Evolutionary conservation across 1,140 invertebrate species (phyloP), one percentile per base, ranked within the genome.

Genomic region (Drosophila ercepeae): DNA sequence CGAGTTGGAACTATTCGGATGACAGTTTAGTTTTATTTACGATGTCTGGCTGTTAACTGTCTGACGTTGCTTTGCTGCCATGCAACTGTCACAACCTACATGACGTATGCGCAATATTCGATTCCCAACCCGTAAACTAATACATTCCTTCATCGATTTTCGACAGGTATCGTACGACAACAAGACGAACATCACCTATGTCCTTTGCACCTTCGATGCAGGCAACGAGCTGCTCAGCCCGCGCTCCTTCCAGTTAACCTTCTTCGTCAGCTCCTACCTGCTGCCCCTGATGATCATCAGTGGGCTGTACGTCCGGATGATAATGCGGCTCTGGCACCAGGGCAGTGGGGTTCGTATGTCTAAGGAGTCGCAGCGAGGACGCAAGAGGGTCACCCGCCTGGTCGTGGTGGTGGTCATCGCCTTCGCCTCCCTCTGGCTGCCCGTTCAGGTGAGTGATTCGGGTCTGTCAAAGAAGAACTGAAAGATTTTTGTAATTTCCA

Each of bases 351-450:
- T 95, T 0, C 93, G 93, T 44, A 93, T 94, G 73, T 94, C 93
- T 21, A 93, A 93, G 9, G 93, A 93, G 74, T 93, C 93, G 63
- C 92, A 97, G 42, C 93, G 96, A 44, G 96, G 97, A 11, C 97
- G 97, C 91, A 96, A 96, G 91, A 93, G 97, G 58, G 98, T 98
- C 0, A 99, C 98, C 0, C 93, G 97, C 64, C 95, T 99, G 93
- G 97, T 99, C 1, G 94, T 98, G 8, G 96, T 98, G 4, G 97
- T 99, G 4, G 97, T 99, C 2, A 95, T 97, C 6, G 97, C 98
- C 21, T 99, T 99, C 90, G 98, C 98, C 11, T 93, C 98, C 16
- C 98, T 98, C 92, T 99, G 98, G 98, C 95, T 96, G 83, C 98
- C 98, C 0, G 96, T 99, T 79, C 98, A 98, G 93, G 95, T 97